Base-by-base conservation (phyloP, 2,113 vertebrate genomes). In the Psettodes erumei region DNA sequence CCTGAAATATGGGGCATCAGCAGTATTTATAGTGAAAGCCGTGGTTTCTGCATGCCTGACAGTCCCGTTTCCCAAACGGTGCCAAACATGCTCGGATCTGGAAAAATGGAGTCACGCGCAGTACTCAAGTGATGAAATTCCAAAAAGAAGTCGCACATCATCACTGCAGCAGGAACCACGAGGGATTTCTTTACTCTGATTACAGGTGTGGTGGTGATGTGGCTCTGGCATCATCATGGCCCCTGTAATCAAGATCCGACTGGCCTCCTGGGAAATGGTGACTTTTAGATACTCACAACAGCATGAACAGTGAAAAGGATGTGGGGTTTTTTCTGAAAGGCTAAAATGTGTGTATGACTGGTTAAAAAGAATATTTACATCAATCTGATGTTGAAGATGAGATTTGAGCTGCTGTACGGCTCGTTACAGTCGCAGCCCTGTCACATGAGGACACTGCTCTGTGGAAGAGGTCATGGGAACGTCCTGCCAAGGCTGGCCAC, bases 1-100 rank as follows among this genome's bases (percentile, higher is more conserved):
- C 84, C 77, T 88, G 82, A 85, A 91, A 92, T 89, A 69, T 86
- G 69, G 80, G 51, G 83, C 70, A 73, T 92, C 88, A 80, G 89
- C 87, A 82, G 70, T 83, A 86, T 87, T 86, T 83, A 79, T 73
- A 72, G 77, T 82, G 78, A 79, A 87, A 88, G 69, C 61, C 54
- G 38, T 40, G 51, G 60, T 88, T 83, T 80, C 47, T 82, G 76
- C 84, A 54, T 32, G 75, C 83, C 56, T 82, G 86, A 88, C 90
- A 80, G 76, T 75, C 83, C 75, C 62, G 33, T 76, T 80, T 77
- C 83, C 83, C 71, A 54, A 62, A 82, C 71, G 83, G 85, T 59
- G 56, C 58, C 11, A 51, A 75, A 79, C 47, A 58, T 70, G 45
- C 70, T 77, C 42, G 38, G 72, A 71, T 74, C 16, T 21, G 75